These are phyloP conservation scores for Tortricodes alternella DNA, from an alignment of 2,888 invertebrate genomes.

Conservation along the genomic window DNA sequence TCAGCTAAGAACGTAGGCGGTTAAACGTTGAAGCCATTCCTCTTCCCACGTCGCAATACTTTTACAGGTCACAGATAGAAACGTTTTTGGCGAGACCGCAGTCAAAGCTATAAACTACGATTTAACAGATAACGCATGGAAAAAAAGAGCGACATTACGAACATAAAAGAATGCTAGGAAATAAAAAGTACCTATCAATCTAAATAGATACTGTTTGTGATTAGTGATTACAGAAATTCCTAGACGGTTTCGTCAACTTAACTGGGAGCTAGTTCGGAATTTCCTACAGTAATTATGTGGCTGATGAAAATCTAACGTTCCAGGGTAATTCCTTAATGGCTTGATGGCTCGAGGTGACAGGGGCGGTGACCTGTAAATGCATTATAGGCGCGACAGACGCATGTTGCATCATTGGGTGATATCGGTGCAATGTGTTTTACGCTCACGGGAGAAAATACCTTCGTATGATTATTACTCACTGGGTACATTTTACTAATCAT, in stretches of 20 bases:
- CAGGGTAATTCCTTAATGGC: constrained; percentile 27
- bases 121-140: constrained; percentile 24
- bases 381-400: constrained; percentile 39
- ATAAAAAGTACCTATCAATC: no score
- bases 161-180: constrained; percentile 10
- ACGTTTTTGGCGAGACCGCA: constrained; percentile 19
- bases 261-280: constrained; percentile 56
- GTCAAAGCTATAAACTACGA: constrained; percentile 24
- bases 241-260: background rate
- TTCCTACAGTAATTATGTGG: constrained; percentile 73
- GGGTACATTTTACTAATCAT: no score
- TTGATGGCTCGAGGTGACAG: constrained; percentile 34
- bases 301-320: constrained; percentile 58
- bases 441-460: background rate
- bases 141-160: constrained; percentile 19
- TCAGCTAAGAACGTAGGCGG: background rate
- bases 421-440: background rate
- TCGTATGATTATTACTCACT: background rate
- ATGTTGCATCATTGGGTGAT: constrained; percentile 14
- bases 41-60: constrained; percentile 8
- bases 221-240: constrained; percentile 42
- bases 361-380: constrained; percentile 57
- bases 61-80: constrained; percentile 1
- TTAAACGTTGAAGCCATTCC: background rate
- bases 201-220: no score